phyloP scores from a whole-genome alignment of 2,797 vertebrate species.

The Danio aesculapii region DNA sequence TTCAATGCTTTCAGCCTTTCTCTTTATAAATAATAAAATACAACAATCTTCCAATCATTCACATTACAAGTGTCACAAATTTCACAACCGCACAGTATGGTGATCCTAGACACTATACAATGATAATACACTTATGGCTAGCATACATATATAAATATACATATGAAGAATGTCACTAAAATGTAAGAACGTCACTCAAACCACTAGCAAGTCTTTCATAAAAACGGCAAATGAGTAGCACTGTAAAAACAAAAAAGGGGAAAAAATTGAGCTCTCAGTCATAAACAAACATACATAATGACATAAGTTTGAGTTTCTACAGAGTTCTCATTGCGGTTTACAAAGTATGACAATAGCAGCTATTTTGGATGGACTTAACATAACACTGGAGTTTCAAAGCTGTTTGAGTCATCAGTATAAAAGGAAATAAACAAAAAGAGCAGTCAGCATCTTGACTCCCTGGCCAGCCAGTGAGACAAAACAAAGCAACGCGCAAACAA shows the following conservation, averaged over 20 bases:
- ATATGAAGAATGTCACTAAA: constrained; percentile 75
- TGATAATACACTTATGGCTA: constrained; percentile 70
- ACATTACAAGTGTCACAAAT: constrained; percentile 66
- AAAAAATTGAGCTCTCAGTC: constrained; percentile 47
- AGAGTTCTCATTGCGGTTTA: constrained; percentile 61
- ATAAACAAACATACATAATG: constrained; percentile 53
- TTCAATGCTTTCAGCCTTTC: constrained; percentile 67
- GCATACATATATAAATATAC: constrained; percentile 82
- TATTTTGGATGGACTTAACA: constrained; percentile 72
- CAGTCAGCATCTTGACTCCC: constrained; percentile 73
- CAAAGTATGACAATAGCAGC: constrained; percentile 64
- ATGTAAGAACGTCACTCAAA: constrained; percentile 73
- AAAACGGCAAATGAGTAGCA: constrained; percentile 69
- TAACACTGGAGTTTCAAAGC: constrained; percentile 73
- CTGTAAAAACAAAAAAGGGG: constrained; percentile 67
- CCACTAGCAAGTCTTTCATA: constrained; percentile 73
- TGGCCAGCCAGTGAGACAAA: constrained; percentile 86
- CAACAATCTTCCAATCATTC: constrained; percentile 70
- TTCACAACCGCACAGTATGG: constrained; percentile 62
- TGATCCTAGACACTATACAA: constrained; percentile 74
- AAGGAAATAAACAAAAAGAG: constrained; percentile 66
- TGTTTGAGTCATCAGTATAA: constrained; percentile 71
- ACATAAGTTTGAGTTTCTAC: constrained; percentile 64
- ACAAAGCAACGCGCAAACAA: constrained; percentile 71
- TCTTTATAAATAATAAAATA: constrained; percentile 86